Base-by-base conservation (phyloP, 2,113 vertebrate species). In the Numenius arquata region DNA sequence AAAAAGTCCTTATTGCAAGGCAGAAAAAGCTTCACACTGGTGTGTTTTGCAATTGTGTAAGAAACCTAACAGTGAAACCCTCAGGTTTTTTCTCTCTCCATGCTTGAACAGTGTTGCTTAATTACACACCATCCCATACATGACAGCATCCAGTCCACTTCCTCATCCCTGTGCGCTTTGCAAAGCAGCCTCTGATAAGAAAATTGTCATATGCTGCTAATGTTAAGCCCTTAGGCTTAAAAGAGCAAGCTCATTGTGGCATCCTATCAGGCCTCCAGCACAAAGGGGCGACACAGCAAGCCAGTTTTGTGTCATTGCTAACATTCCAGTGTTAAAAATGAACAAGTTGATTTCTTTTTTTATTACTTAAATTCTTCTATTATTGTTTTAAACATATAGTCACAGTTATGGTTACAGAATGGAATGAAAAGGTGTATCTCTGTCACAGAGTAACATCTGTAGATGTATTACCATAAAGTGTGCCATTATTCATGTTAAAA, bases 211-310 rank as follows among this genome's bases (percentile, higher is more conserved):
- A 95, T 95, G 87, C 59, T 94, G 80, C 71, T 95, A 95, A 96
- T 95, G 91, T 90, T 96, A 90, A 97, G 56, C 95, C 97, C 93
- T 90, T 43, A 89, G 91, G 95, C 96, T 90, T 47, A 89, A 95
- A 97, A 95, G 62, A 95, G 40, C 23, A 89, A 97, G 88, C 63
- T 94, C 90, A 91, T 96, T 90, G 91, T 63, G 92, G 81, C 45
- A 90, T 63, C 71, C 91, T 94, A 96, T 93, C 86, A 89, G 92
- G 56, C 71, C 95, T 88, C 41, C 50, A 94, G 81, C 83, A 92
- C 48, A 79, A 93, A 94, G 29, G 50, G 56, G 71, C 9, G 14
- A 68, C 70, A 71, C 87, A 95, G 72, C 65, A 86, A 93, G 95
- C 36, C 61, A 68, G 45, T 89, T 97, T 88, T 91, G 80, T 93